Conservation (phyloP, 2,888 invertebrate genomes). For the Volucella inanis region DNA sequence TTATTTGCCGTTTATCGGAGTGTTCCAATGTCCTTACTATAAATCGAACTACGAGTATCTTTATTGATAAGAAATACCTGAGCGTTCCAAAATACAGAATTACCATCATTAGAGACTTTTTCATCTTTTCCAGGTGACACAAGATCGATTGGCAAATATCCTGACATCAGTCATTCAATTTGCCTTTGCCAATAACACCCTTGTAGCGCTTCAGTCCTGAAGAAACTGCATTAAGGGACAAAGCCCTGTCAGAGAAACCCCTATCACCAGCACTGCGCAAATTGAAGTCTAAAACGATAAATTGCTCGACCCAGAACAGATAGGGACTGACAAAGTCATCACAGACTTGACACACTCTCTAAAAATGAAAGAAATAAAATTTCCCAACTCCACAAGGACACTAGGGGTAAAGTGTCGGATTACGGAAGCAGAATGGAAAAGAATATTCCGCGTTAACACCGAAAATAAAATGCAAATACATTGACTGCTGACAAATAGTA, state of each 20-base stretch:
- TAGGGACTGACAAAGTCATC: conserved; percentile 50
- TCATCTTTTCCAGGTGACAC: neutral
- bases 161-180: conserved; percentile 62
- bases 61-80: conserved; percentile 12
- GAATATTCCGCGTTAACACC: conserved; percentile 60
- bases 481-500: conserved; percentile 83
- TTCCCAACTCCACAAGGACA: neutral
- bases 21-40: neutral
- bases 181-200: conserved; percentile 49
- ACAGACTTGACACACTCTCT: conserved; percentile 43
- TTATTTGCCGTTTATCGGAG: neutral
- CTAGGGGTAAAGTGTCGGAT: neutral
- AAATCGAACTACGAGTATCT: neutral
- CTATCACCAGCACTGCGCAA: neutral
- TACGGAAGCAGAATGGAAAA: conserved; percentile 32
- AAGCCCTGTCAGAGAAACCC: conserved; percentile 14
- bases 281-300: conserved; percentile 15
- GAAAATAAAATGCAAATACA: conserved; percentile 81
- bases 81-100: neutral
- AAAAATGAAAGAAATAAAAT: conserved; percentile 55
- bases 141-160: conserved; percentile 51
- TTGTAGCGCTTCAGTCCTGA: conserved; percentile 34
- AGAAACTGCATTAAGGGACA: conserved; percentile 24
- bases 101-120: neutral
- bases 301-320: conserved; percentile 27